Evolutionary conservation across 1,140 invertebrate species (phyloP).

Genomic region (Musca domestica): DNA sequence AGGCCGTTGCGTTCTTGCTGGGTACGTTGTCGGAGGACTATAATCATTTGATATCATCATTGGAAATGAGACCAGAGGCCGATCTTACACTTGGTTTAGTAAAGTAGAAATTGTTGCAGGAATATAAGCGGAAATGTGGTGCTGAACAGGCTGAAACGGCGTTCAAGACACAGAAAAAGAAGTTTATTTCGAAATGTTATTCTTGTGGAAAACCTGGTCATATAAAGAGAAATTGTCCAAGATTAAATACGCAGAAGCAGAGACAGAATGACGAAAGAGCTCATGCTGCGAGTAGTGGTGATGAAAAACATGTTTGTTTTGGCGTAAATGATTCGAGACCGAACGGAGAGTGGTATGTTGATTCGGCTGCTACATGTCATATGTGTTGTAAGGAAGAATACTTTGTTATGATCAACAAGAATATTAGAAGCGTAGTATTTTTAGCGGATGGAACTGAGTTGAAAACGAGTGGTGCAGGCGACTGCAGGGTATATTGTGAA

Average conservation of each 20-base stretch:
- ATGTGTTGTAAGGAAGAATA: too few relatives aligned
- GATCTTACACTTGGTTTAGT: conserved; percentile 33
- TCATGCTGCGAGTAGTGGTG: not conserved
- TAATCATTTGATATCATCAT: conserved; percentile 30
- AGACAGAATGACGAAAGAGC: not conserved
- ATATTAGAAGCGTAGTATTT: not conserved
- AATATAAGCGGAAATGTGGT: not conserved
- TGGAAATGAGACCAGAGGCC: conserved; percentile 33
- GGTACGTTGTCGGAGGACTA: conserved; percentile 35
- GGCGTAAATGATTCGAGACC: not conserved
- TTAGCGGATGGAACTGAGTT: not conserved
- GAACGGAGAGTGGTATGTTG: conserved; percentile 3
- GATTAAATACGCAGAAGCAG: too few relatives aligned
- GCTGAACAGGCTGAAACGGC: not conserved
- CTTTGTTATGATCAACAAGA: not conserved
- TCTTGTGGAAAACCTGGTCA: conserved; percentile 8
- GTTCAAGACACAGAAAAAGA: not conserved
- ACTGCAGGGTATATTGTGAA: conserved; percentile 5
- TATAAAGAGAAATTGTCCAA: not conserved
- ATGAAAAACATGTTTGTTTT: conserved; percentile 19
- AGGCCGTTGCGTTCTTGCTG: conserved; percentile 33
- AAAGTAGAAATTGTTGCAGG: too few relatives aligned
- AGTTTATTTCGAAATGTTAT: conserved; percentile 5
- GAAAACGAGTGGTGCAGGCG: not conserved
- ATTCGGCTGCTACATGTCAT: conserved; percentile 15